phyloP scores from a whole-genome alignment of 1,140 invertebrate species.

The Pseudomyrmex flavicornis region DNA sequence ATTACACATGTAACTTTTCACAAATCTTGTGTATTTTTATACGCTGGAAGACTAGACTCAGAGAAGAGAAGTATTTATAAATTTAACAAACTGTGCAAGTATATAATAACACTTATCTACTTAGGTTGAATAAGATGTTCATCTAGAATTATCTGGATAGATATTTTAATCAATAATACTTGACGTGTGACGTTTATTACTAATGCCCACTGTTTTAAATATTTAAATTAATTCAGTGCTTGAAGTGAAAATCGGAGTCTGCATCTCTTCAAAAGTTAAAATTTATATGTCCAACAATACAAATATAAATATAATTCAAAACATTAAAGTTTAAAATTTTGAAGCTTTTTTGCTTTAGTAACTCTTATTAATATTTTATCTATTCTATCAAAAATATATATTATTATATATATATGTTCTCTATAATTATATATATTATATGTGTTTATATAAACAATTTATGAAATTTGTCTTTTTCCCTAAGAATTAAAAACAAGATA shows the following conservation, averaged over 20 bases:
- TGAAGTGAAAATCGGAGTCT: conserved; percentile 20
- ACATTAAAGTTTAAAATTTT: conserved; percentile 12
- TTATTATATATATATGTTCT: background rate
- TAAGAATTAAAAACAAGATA: background rate
- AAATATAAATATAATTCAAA: conserved; percentile 14
- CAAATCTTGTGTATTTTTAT: conserved; percentile 60
- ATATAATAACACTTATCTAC: conserved; percentile 60
- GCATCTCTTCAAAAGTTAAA: background rate
- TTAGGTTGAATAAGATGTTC: conserved; percentile 60
- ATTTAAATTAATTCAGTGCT: conserved; percentile 23
- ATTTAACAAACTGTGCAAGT: conserved; percentile 65
- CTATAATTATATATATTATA: background rate
- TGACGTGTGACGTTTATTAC: conserved; percentile 50
- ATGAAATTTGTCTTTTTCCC: background rate
- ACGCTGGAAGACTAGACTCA: conserved; percentile 79
- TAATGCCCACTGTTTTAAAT: conserved; percentile 63
- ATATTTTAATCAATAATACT: conserved; percentile 70
- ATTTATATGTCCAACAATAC: background rate
- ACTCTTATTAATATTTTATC: background rate
- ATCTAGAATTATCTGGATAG: conserved; percentile 57
- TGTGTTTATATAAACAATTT: conserved; percentile 6
- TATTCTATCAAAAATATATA: conserved; percentile 48
- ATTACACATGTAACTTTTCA: conserved; percentile 5
- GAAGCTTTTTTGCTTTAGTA: background rate
- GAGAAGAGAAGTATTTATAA: conserved; percentile 68